phyloP scores from a whole-genome alignment of 1,140 invertebrate species.

The Adelges cooleyi region DNA sequence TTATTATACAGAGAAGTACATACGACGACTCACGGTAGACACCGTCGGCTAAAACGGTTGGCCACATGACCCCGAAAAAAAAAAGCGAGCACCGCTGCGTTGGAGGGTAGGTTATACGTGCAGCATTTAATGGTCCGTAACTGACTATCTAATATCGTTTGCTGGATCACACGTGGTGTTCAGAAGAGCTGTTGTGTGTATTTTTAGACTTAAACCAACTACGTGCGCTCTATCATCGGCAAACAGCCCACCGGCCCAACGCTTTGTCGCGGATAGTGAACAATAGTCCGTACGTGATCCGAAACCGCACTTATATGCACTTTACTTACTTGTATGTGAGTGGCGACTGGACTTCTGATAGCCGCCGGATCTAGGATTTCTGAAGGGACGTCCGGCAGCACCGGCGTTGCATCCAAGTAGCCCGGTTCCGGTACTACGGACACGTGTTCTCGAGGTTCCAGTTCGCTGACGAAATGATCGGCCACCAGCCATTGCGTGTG shows the following conservation, averaged over 20 bases:
- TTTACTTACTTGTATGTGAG: background rate
- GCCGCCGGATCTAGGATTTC: background rate
- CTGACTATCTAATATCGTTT: too few species aligned
- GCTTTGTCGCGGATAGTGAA: background rate
- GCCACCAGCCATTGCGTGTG: slow-evolving; percentile 3
- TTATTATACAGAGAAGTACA: too few species aligned
- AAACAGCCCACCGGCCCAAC: background rate
- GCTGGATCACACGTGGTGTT: background rate
- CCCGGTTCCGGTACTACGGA: slow-evolving; percentile 7
- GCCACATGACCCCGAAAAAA: slow-evolving; percentile 15
- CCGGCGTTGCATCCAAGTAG: background rate
- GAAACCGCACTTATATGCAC: too few species aligned
- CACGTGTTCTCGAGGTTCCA: background rate
- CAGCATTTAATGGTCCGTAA: slow-evolving; percentile 4
- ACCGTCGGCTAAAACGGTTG: background rate
- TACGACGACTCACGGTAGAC: background rate
- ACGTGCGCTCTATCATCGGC: too few species aligned
- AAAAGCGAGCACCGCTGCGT: background rate
- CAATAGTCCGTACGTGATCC: background rate
- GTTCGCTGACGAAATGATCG: slow-evolving; percentile 16
- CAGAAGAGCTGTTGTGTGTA: background rate
- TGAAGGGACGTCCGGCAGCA: background rate
- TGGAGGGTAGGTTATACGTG: background rate
- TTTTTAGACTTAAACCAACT: slow-evolving; percentile 5
- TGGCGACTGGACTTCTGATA: background rate